These are phyloP conservation scores for Pseudotriccus pelzelni DNA, from an alignment of 2,797 vertebrate genomes.

Conservation along the genomic window DNA sequence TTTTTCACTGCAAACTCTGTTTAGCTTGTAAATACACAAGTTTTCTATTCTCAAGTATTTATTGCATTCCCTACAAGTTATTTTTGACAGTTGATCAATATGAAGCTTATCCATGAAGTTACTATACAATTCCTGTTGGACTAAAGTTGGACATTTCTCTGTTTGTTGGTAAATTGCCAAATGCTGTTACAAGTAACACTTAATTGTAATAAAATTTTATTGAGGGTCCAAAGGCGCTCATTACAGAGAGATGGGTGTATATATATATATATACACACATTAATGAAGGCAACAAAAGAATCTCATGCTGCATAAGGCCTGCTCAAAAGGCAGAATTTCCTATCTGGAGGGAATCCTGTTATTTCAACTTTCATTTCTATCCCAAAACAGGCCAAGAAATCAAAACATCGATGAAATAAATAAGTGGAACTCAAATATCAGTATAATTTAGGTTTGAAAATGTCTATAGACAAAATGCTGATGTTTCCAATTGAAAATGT, in stretches of 20 bases:
- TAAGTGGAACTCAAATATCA: not conserved
- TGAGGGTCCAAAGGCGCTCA: not conserved
- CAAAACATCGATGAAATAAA: conserved; percentile 45
- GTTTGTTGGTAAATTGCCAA: not conserved
- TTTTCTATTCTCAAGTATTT: not conserved
- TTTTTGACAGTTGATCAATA: conserved; percentile 14
- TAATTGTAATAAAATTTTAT: conserved; percentile 17
- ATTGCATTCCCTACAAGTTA: not conserved
- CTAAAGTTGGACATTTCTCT: not conserved
- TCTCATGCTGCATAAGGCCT: not conserved
- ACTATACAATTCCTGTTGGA: not conserved
- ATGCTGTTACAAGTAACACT: conserved; percentile 8
- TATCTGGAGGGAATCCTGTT: conserved; percentile 3
- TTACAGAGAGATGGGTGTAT: not conserved
- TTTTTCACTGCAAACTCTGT: not conserved
- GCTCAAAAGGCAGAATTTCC: conserved; percentile 31
- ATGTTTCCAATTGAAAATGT: conserved; percentile 4
- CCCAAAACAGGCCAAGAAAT: conserved; percentile 11
- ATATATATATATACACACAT: not conserved
- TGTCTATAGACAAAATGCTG: not conserved
- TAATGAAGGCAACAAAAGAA: conserved; percentile 14
- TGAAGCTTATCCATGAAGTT: not conserved
- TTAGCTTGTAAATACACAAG: not conserved
- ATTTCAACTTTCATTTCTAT: conserved; percentile 17
- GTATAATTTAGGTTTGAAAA: conserved; percentile 8